phyloP scores from a whole-genome alignment of 2,113 vertebrate genomes.

The Cyprinodon brontotheroides region DNA sequence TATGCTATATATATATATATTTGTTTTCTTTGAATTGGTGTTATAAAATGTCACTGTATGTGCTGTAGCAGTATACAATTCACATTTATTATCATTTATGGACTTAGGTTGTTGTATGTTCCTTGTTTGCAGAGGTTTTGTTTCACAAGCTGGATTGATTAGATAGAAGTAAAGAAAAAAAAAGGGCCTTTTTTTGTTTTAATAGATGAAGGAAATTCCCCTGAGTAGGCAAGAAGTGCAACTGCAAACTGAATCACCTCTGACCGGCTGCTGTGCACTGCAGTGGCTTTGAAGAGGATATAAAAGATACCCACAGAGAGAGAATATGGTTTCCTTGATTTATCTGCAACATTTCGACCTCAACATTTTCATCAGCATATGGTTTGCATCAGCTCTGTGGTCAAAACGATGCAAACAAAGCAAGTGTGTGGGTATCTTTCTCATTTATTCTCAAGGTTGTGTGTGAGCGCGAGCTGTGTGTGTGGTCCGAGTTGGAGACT shows the following conservation, averaged over 20 bases:
- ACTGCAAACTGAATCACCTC: conserved; percentile 41
- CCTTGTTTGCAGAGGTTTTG: conserved; percentile 1
- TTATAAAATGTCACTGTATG: not conserved
- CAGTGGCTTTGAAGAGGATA: conserved; percentile 36
- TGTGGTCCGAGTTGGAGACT: conserved; percentile 69
- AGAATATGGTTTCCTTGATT: conserved; percentile 57
- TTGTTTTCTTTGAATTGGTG: not conserved
- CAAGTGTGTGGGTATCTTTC: conserved; percentile 59
- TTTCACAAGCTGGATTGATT: not conserved
- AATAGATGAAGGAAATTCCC: not conserved
- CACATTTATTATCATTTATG: not conserved
- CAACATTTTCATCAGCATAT: conserved; percentile 59
- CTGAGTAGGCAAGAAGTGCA: conserved; percentile 3
- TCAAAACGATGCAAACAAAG: conserved; percentile 64
- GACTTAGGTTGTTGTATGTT: not conserved
- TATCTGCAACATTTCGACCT: conserved; percentile 61
- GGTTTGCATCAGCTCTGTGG: conserved; percentile 66
- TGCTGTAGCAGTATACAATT: not conserved
- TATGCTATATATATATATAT: too few species aligned
- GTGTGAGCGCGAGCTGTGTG: conserved; percentile 38
- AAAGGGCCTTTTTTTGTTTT: not conserved
- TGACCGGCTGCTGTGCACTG: conserved; percentile 50
- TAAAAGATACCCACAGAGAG: conserved; percentile 51
- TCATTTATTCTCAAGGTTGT: conserved; percentile 42
- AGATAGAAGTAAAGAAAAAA: not conserved